Conservation (phyloP, 92 coral and sea anemone species). For the Epizoanthus illoricatus region DNA sequence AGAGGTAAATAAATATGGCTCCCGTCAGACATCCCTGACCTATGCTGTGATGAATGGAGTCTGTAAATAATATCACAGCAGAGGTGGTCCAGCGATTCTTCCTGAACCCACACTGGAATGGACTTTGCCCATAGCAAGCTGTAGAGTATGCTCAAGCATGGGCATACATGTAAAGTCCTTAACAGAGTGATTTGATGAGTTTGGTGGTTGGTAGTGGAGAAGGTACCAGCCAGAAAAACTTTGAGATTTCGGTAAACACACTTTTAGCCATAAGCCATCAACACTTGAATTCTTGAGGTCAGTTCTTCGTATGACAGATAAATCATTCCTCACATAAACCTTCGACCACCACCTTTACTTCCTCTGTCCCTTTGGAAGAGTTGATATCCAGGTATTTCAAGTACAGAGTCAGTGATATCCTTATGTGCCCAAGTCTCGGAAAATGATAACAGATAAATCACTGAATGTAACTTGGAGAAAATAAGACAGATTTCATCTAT, state of each 20-base stretch:
- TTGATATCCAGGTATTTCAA: slow-evolving; percentile 44
- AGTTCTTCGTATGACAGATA: slow-evolving; percentile 20
- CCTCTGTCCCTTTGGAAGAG: slow-evolving; percentile 30
- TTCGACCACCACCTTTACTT: slow-evolving; percentile 42
- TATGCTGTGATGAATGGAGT: too few species aligned
- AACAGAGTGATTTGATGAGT: too few species aligned
- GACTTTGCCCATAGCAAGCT: too few species aligned
- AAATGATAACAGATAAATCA: slow-evolving; percentile 31
- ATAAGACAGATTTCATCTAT: slow-evolving; percentile 43
- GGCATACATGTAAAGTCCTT: too few species aligned
- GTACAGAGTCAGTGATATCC: slow-evolving; percentile 38
- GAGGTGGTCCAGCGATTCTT: too few species aligned
- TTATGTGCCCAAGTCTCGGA: slow-evolving; percentile 47
- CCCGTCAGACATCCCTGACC: too few species aligned
- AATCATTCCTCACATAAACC: slow-evolving; percentile 31
- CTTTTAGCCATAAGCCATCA: slow-evolving; percentile 41
- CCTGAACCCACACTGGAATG: too few species aligned
- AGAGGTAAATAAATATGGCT: too few species aligned
- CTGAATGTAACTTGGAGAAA: slow-evolving; percentile 33
- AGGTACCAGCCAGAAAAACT: slow-evolving; percentile 44
- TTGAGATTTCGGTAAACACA: slow-evolving; percentile 41
- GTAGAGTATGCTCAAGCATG: too few species aligned
- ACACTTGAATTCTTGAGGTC: slow-evolving; percentile 27
- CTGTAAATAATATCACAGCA: too few species aligned
- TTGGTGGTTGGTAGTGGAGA: too few species aligned